Conservation (phyloP, 1,140 invertebrate genomes). For the Brachionus paranguensis region DNA sequence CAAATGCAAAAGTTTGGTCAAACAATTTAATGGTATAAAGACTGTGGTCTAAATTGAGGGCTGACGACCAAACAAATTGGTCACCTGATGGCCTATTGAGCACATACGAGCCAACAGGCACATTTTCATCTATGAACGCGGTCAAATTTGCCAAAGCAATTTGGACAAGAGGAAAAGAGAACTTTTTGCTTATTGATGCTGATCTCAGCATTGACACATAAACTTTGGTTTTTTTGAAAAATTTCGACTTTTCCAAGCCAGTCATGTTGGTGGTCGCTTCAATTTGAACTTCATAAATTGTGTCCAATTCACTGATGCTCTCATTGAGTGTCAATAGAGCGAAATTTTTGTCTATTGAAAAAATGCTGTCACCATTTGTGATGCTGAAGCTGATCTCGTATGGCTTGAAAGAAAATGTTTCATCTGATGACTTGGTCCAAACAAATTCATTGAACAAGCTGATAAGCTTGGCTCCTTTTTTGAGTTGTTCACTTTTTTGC, state of each 20-base stretch:
- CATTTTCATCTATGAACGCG: not conserved
- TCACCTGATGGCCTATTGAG: not conserved
- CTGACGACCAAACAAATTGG: not conserved
- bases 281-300: not conserved
- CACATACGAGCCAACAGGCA: not conserved
- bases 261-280: not conserved
- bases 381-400: not conserved
- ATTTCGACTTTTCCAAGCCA: not conserved
- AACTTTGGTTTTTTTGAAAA: not conserved
- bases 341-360: not conserved
- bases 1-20: not conserved
- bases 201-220: not conserved
- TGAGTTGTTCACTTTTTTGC: not conserved
- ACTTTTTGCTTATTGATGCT: not conserved
- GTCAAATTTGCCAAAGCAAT: not conserved
- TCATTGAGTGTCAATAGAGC: not conserved
- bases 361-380: not conserved
- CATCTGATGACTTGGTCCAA: not conserved
- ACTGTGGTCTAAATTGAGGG: not conserved
- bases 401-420: not conserved
- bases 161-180: not conserved
- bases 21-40: not conserved
- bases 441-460: not conserved
- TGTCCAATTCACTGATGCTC: not conserved
- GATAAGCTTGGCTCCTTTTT: not conserved